Evolutionary conservation across 2,113 vertebrate genomes (phyloP).

Genomic region (Amblyornis subalaris): DNA sequence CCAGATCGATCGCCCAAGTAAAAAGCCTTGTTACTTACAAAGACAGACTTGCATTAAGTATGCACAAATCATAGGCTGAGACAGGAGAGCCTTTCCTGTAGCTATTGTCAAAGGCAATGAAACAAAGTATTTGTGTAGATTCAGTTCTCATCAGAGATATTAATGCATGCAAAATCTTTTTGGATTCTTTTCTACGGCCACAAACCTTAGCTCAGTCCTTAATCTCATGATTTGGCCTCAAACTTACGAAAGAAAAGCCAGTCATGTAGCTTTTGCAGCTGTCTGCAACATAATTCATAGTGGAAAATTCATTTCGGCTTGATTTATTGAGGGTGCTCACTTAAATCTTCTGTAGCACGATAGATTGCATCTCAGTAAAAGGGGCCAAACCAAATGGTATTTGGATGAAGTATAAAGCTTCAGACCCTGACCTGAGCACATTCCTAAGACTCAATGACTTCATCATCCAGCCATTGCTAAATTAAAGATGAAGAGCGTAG

Average conservation of each 20-base stretch:
- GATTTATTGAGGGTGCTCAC: conserved; percentile 34
- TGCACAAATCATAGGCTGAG: conserved; percentile 46
- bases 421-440: conserved; percentile 25
- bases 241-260: background rate
- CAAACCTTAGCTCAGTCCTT: background rate
- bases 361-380: conserved; percentile 31
- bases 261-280: conserved; percentile 5
- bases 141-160: background rate
- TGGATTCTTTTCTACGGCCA: background rate
- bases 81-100: background rate
- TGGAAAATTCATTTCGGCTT: conserved; percentile 9
- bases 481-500: conserved; percentile 32
- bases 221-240: background rate
- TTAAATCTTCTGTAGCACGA: conserved; percentile 11
- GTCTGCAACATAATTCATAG: background rate
- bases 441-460: conserved; percentile 5
- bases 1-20: conserved; percentile 12
- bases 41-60: conserved; percentile 19
- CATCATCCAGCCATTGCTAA: conserved; percentile 39
- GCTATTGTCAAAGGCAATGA: background rate
- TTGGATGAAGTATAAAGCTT: conserved; percentile 55
- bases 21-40: conserved; percentile 33
- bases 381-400: conserved; percentile 40
- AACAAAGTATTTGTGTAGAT: background rate
- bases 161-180: background rate